A percentile compares a stretch with the other conserved stretches of the same genome.
Conservation (phyloP, 1,140 invertebrate genomes). For the Choristoneura fumiferana region DNA sequence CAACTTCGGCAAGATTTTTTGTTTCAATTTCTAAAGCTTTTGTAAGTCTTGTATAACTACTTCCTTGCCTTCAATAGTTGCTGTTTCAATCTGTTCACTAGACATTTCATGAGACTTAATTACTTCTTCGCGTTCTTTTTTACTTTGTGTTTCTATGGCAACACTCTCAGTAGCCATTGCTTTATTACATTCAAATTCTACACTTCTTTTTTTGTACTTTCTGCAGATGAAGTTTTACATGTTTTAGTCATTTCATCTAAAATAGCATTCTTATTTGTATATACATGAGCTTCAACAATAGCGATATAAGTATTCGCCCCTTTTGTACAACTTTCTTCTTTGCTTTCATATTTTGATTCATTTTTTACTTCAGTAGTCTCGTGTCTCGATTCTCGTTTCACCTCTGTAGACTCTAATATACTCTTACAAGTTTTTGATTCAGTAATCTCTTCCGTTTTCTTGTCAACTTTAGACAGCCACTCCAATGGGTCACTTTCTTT, state of each 20-base stretch:
- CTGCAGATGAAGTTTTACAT: constrained; percentile 34
- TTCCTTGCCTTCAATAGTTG: constrained; percentile 22
- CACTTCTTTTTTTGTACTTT: constrained; percentile 33
- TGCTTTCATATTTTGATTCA: constrained; percentile 27
- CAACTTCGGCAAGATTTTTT: constrained; percentile 27
- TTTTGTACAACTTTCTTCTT: constrained; percentile 27
- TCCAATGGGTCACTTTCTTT: constrained; percentile 46
- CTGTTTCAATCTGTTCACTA: background rate
- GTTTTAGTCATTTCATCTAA: constrained; percentile 38
- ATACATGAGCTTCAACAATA: constrained; percentile 64
- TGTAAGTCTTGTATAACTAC: constrained; percentile 10
- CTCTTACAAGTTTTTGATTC: constrained; percentile 12
- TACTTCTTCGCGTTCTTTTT: constrained; percentile 37
- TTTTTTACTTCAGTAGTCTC: constrained; percentile 25
- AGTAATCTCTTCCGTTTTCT: constrained; percentile 25
- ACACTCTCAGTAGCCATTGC: constrained; percentile 30
- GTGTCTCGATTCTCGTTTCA: constrained; percentile 17
- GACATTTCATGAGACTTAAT: constrained; percentile 27
- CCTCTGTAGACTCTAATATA: constrained; percentile 26
- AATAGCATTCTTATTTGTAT: constrained; percentile 62
- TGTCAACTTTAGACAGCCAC: constrained; percentile 43
- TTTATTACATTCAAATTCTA: constrained; percentile 27
- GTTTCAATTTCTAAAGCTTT: constrained; percentile 28
- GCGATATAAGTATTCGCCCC: constrained; percentile 53
- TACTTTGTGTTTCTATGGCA: constrained; percentile 21